Base-by-base conservation (phyloP, 2,113 vertebrate species). In the Diphyllodes magnificus region DNA sequence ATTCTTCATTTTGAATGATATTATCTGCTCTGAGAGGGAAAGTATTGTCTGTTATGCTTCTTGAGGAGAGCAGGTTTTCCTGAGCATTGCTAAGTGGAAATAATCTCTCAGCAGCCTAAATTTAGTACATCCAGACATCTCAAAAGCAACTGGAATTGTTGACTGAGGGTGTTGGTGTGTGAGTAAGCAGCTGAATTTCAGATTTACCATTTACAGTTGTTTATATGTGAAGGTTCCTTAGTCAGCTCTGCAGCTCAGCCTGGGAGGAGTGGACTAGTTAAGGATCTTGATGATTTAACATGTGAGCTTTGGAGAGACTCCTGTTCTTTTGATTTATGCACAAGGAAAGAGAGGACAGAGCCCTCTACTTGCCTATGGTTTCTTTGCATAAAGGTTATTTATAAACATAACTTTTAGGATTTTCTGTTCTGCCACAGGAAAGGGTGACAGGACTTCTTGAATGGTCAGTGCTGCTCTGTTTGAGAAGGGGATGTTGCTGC, bases 111-210 rank as follows among this genome's bases (percentile, higher is more conserved):
- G 70, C 57, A 51, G 77, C 68, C 90, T 83, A 86, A 82, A 94
- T 68, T 71, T 89, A 92, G 86, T 71, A 30, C 19, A 9, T 49
- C 21, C 51, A 86, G 80, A 71, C 90, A 69, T 82, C 88, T 86
- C 82, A 59, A 84, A 82, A 88, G 88, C 75, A 93, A 42, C 44
- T 76, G 65, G 85, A 75, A 81, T 86, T 86, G 82, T 86, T 92
- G 85, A 64, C 79, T 78, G 89, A 84, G 72, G 53, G 31, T 4
- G 30, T 71, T 86, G 80, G 56, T 35, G 65, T 86, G 72, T 95
- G 87, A 96, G 81, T 79, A 93, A 96, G 92, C 85, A 90, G 82
- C 76, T 88, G 88, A 94, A 40, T 61, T 96, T 94, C n/a, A 77
- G 82, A 84, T 86, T 86, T 83, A 45, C 88, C 69, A 42, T 90